Evolutionary conservation across 2,888 invertebrate genomes (phyloP), one percentile per base, ranked within the genome.

Genomic region (Apodemia zela): DNA sequence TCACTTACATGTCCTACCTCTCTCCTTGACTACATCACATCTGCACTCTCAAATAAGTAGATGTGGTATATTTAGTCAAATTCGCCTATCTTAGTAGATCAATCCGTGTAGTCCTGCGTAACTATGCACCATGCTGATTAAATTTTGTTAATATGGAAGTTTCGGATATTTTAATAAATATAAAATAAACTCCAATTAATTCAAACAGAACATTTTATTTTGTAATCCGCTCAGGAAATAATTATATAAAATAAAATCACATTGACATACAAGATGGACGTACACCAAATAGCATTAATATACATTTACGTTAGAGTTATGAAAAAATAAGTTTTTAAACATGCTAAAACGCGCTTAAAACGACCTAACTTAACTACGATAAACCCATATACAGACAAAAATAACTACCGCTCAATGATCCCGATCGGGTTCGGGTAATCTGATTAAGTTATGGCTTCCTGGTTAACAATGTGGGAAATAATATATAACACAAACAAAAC

Each of bases 151-250:
- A n/a, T n/a, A 21, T 49, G 10, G 8, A 5, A n/a, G 15, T 54
- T 25, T 15, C 63, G 18, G 49, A 18, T 49, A 67, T 65, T 65
- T 61, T 38, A 66, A 59, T 68, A 60, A 65, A 62, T 69, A 63
- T 67, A 72, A 75, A 74, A 72, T 71, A 89, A 90, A 91, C 85
- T 78, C 73, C 84, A 77, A 70, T 81, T 83, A 89, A 87, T 88
- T 84, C 86, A 91, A 91, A 91, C 90, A 91, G 90, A 91, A 91
- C 91, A 91, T 90, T 91, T 91, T 89, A 91, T 91, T 90, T 84
- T 87, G 89, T 54, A 54, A 54, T 54, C 54, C 54, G 54, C 54
- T 54, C 21, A 54, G 54, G 54, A 54, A 54, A 84, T 80, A 79
- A 85, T 85, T 85, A 81, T 81, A 84, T 82, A 81, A 85, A 88